A percentile compares a stretch with the other conserved stretches of the same genome.
Evolutionary conservation across 2,113 vertebrate genomes (phyloP).

Genomic region (Stegostoma tigrinum): DNA sequence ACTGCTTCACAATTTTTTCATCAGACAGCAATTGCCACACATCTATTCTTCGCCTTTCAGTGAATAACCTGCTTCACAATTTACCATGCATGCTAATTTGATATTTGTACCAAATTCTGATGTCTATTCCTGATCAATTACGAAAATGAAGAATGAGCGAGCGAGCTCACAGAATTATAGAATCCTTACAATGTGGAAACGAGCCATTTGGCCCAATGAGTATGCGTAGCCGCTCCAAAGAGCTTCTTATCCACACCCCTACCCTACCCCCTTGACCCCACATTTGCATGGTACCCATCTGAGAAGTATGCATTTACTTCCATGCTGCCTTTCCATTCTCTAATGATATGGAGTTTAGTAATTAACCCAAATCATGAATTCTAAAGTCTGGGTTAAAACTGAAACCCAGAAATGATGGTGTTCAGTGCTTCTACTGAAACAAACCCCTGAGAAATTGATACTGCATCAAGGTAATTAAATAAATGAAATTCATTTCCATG

Average conservation of each 20-base stretch:
- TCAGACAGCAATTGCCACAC: background rate
- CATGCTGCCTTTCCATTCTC: background rate
- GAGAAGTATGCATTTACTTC: background rate
- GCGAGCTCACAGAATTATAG: background rate
- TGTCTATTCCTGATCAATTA: background rate
- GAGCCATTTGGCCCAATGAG: no score
- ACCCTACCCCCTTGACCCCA: no score
- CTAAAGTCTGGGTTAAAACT: background rate
- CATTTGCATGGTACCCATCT: background rate
- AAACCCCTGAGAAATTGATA: background rate
- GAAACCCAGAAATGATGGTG: background rate
- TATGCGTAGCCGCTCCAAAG: no score
- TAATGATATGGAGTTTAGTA: background rate
- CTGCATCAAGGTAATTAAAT: background rate
- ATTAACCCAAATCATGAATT: background rate
- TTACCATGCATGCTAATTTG: background rate
- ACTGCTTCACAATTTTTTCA: background rate
- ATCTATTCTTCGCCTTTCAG: background rate
- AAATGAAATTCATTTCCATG: background rate
- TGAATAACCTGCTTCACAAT: background rate
- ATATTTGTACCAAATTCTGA: background rate
- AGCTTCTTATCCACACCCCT: no score
- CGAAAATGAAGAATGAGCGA: background rate
- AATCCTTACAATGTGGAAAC: background rate
- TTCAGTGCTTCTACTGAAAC: no score